Base-by-base conservation (phyloP, 2,113 vertebrate species). In the Sebastes schlegelii region DNA sequence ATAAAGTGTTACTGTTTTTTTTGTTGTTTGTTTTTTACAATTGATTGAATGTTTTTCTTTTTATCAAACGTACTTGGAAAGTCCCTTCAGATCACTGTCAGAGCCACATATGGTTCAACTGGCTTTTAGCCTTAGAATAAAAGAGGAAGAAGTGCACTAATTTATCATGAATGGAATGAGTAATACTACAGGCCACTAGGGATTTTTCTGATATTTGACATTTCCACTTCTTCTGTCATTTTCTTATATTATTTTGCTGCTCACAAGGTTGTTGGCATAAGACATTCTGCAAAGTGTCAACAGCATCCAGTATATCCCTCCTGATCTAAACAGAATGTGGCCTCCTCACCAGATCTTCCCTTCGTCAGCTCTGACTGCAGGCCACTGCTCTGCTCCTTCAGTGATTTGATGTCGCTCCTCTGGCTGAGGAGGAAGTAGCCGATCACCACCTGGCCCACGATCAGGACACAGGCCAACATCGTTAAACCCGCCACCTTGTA, bases 391-490 rank as follows among this genome's bases (percentile, higher is more conserved):
- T 74, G 77, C 2, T 91, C 66, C 74, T 89, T 23, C 87, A 95
- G 90, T 23, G 85, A 58, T 4, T 55, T 85, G 76, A 95, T 88
- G 88, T 92, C 90, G 1, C 54, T 26, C 40, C 55, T 89, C 90
- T 95, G 94, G 79, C 57, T 85, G 65, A 93, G n/a, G 55, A 95
- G 73, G 51, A 95, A 91, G 88, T 93, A 95, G 51, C 68, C 88
- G 0, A 89, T 90, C 63, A 92, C 65, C 0, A 49, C 92, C 88
- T 95, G 95, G 23, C 94, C 90, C 8, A 86, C 88, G 17, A 95
- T 90, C 82, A 95, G 92, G 26, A 93, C 76, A 21, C 91, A 92
- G 62, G 90, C 94, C 85, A 95, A 14, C 75, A 95, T 68, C 34
- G 93, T 93, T 5, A 95, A 1, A 16, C 92, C 94, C 5, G 93